phyloP scores from a whole-genome alignment of 2,797 vertebrate genomes.

The Poeciliopsis presidionis region DNA sequence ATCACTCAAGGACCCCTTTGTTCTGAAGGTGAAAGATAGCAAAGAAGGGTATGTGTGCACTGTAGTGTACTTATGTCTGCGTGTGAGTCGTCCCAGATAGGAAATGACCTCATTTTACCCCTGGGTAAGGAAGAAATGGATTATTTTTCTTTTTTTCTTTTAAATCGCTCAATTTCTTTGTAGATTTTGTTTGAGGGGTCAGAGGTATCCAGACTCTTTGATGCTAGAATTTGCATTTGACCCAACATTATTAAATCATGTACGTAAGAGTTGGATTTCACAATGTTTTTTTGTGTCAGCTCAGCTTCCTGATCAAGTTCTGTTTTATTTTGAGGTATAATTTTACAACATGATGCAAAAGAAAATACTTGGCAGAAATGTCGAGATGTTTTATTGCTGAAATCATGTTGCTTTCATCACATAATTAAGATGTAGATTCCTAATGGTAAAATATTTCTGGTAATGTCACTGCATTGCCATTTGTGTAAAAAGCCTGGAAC shows the following conservation, averaged over 20 bases:
- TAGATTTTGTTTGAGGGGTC: slow-evolving; percentile 27
- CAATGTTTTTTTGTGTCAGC: slow-evolving; percentile 4
- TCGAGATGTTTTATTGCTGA: neutral
- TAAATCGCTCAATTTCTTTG: slow-evolving; percentile 46
- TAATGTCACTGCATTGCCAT: neutral
- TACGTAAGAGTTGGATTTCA: neutral
- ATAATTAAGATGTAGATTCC: neutral
- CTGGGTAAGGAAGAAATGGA: slow-evolving; percentile 76
- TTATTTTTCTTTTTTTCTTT: slow-evolving; percentile 66
- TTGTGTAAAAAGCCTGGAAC: neutral
- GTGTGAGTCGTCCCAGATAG: slow-evolving; percentile 76
- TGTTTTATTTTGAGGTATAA: neutral
- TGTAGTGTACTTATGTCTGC: slow-evolving; percentile 53
- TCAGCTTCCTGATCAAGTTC: neutral
- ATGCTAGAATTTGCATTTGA: slow-evolving; percentile 40
- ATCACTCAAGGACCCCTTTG: slow-evolving; percentile 79
- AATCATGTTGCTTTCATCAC: neutral
- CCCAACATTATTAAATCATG: slow-evolving; percentile 25
- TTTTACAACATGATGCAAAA: neutral
- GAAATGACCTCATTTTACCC: slow-evolving; percentile 82
- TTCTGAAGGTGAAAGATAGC: slow-evolving; percentile 78
- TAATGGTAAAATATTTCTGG: neutral
- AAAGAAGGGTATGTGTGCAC: slow-evolving; percentile 48
- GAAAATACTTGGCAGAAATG: slow-evolving; percentile 2
- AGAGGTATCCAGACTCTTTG: slow-evolving; percentile 28